A percentile compares a stretch with the other conserved stretches of the same genome.
phyloP scores from a whole-genome alignment of 2,113 vertebrate genomes.

The Pomatostomus ruficeps region DNA sequence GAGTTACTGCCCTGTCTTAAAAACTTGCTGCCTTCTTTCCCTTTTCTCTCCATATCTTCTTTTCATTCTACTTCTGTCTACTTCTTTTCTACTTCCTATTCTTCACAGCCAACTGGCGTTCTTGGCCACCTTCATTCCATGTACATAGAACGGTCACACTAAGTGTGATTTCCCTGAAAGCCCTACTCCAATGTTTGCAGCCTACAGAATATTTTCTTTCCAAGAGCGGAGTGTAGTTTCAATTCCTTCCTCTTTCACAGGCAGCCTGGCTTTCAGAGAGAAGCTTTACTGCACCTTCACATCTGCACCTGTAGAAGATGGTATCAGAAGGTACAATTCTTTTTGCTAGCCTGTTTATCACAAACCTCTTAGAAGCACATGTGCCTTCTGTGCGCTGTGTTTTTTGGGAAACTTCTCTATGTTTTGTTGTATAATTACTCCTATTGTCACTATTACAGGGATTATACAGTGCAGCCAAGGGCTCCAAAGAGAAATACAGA shows the following conservation, averaged over 20 bases:
- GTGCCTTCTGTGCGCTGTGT: fast-evolving
- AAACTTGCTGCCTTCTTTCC: not conserved
- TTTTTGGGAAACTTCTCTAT: not conserved
- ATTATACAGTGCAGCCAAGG: not conserved
- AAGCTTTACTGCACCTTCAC: not conserved
- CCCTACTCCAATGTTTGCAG: not conserved
- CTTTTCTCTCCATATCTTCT: not conserved
- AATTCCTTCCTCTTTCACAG: not conserved
- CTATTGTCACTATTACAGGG: not conserved
- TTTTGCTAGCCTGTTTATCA: not conserved
- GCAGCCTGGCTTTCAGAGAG: not conserved
- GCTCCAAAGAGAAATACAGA: not conserved
- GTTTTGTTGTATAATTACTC: not conserved
- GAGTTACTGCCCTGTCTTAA: not conserved
- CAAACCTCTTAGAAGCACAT: not conserved
- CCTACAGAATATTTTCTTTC: not conserved
- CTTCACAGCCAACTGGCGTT: not conserved
- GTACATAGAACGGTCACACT: fast-evolving
- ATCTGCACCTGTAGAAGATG: not conserved
- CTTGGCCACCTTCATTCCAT: not conserved
- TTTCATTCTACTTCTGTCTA: not conserved
- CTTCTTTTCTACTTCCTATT: not conserved
- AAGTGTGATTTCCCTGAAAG: not conserved
- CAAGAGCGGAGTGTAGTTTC: not conserved
- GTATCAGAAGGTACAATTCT: not conserved